Percentiles rank a stretch among this genome's conserved stretches.
These are phyloP conservation scores for Polylopha cassiicola DNA, from an alignment of 2,888 invertebrate genomes.

Conservation along the genomic window DNA sequence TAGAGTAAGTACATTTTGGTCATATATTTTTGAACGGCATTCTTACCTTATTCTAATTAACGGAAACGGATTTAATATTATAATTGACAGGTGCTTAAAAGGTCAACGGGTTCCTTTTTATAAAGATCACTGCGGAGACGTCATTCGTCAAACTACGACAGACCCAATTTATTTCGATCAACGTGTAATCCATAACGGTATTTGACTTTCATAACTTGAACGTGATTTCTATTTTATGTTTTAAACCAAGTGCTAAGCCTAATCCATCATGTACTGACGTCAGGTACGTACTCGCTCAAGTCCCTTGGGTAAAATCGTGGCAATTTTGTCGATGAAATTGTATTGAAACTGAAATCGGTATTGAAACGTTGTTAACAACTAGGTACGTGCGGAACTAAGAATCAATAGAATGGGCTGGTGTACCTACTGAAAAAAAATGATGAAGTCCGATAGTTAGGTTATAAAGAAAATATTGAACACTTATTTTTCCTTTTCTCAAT, in stretches of 20 bases:
- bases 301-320: constrained; percentile 16
- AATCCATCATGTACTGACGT: constrained; percentile 11
- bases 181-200: neutral
- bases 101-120: no score
- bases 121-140: constrained; percentile 6
- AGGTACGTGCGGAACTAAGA: no score
- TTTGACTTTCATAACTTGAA: constrained; percentile 4
- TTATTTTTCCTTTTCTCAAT: no score
- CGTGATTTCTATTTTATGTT: constrained; percentile 8
- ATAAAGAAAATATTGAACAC: no score
- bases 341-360: constrained; percentile 18
- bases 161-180: constrained; percentile 4
- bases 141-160: constrained; percentile 1
- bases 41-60: neutral
- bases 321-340: constrained; percentile 17
- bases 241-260: constrained; percentile 8
- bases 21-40: no score
- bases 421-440: no score
- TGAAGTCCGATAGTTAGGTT: no score
- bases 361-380: constrained; percentile 11
- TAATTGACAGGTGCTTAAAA: neutral
- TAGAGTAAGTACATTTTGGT: no score
- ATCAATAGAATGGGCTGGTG: no score
- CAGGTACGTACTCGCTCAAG: constrained; percentile 2
- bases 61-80: constrained; percentile 1